A percentile compares a stretch with the other conserved stretches of the same genome.
Evolutionary conservation across 2,113 vertebrate species (phyloP).

Genomic region (Burhinus bistriatus): DNA sequence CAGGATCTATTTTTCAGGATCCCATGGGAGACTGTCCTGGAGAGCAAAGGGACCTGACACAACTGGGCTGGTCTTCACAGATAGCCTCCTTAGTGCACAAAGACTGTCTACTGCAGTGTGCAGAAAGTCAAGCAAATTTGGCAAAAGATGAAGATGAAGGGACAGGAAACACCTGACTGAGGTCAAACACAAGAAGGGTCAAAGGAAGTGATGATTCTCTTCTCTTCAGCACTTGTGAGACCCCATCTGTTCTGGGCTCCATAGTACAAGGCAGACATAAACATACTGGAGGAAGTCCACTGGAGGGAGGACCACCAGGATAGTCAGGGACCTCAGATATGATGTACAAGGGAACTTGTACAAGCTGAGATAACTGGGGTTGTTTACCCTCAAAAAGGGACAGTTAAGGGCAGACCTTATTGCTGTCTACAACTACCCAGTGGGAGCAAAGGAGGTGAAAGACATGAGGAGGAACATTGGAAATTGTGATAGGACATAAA

Average conservation of each 20-base stretch:
- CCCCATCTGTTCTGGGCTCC: background rate
- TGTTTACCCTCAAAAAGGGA: background rate
- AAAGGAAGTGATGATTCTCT: background rate
- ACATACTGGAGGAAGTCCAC: background rate
- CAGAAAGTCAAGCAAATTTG: background rate
- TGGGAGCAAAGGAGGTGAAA: background rate
- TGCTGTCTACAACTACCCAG: background rate
- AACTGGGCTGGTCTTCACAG: background rate
- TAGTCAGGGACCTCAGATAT: background rate
- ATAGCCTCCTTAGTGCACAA: background rate
- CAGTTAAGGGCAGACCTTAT: background rate
- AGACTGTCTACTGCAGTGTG: background rate
- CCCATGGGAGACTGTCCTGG: background rate
- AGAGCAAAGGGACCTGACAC: background rate
- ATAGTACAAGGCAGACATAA: background rate
- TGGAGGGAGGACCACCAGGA: background rate
- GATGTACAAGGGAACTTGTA: background rate
- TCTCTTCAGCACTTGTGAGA: background rate
- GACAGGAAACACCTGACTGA: background rate
- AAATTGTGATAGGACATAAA: background rate
- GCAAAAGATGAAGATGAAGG: background rate
- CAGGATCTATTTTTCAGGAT: background rate
- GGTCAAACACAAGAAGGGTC: background rate
- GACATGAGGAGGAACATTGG: background rate
- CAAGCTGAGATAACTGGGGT: background rate